A percentile compares a stretch with the other conserved stretches of the same genome.
Evolutionary conservation across 2,113 vertebrate species (phyloP).

Genomic region (Rhagologus leucostigma): DNA sequence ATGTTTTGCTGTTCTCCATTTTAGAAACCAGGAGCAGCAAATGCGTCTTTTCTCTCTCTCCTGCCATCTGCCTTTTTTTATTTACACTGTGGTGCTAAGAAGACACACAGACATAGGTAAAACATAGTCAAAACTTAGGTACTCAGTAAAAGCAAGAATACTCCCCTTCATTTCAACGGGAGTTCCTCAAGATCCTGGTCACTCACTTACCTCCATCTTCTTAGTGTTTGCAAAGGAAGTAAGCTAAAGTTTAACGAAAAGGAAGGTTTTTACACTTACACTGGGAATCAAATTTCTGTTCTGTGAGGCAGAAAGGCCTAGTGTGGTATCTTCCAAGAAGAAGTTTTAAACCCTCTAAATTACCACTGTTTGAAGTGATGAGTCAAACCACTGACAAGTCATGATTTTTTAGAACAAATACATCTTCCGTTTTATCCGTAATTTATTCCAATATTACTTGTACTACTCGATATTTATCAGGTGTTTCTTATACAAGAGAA

Average conservation of each 20-base stretch:
- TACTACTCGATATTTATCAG: neutral
- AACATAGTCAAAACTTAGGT: neutral
- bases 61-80: neutral
- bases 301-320: neutral
- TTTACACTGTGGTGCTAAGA: neutral
- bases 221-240: neutral
- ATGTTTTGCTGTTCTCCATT: neutral
- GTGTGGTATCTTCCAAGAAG: neutral
- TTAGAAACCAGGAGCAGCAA: neutral
- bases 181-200: neutral
- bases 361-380: neutral
- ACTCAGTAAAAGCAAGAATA: too few relatives aligned
- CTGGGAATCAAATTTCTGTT: neutral
- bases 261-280: neutral
- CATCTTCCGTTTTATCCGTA: neutral
- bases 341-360: neutral
- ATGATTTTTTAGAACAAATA: neutral
- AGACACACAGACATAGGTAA: neutral
- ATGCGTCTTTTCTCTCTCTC: neutral
- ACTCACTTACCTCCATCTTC: neutral
- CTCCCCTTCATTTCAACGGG: neutral
- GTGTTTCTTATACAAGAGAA: neutral
- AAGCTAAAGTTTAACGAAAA: neutral
- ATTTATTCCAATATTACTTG: neutral
- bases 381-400: neutral